Evolutionary conservation across 37 sponge, comb jelly and placozoan species (phyloP).

Genomic region (Spongilla lacustris): DNA sequence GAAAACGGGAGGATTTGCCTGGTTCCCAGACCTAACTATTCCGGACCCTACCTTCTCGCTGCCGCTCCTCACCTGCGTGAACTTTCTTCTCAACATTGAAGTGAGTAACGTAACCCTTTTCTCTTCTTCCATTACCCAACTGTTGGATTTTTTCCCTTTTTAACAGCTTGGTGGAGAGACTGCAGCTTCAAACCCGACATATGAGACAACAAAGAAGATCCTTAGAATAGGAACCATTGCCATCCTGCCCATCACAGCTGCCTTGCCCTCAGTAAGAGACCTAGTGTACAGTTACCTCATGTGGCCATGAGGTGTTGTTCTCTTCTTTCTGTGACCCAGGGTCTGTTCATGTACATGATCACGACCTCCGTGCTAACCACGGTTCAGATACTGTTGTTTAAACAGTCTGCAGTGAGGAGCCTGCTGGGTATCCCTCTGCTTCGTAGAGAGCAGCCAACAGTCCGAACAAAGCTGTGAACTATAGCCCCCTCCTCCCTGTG

Average conservation of each 20-base stretch:
- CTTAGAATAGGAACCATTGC: conserved; percentile 48
- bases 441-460: conserved; percentile 6
- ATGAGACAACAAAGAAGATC: conserved; percentile 50
- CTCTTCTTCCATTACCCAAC: too few relatives aligned
- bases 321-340: too few relatives aligned
- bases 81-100: conserved; percentile 68
- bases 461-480: background rate
- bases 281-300: background rate
- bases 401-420: conserved; percentile 36
- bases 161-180: conserved; percentile 75
- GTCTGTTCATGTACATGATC: conserved; percentile 79
- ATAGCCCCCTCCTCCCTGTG: too few relatives aligned
- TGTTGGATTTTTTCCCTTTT: too few relatives aligned
- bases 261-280: conserved; percentile 79
- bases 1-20: conserved; percentile 75
- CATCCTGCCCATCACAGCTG: conserved; percentile 62
- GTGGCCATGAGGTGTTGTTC: background rate
- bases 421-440: conserved; percentile 63
- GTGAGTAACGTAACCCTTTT: conserved; percentile 27
- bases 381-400: conserved; percentile 59
- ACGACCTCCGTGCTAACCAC: conserved; percentile 47
- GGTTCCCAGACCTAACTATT: conserved; percentile 83
- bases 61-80: conserved; percentile 59
- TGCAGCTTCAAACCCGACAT: conserved; percentile 51
- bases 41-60: conserved; percentile 85